Base-by-base conservation (phyloP, 2,797 vertebrate species). In the Poeciliopsis gracilis region DNA sequence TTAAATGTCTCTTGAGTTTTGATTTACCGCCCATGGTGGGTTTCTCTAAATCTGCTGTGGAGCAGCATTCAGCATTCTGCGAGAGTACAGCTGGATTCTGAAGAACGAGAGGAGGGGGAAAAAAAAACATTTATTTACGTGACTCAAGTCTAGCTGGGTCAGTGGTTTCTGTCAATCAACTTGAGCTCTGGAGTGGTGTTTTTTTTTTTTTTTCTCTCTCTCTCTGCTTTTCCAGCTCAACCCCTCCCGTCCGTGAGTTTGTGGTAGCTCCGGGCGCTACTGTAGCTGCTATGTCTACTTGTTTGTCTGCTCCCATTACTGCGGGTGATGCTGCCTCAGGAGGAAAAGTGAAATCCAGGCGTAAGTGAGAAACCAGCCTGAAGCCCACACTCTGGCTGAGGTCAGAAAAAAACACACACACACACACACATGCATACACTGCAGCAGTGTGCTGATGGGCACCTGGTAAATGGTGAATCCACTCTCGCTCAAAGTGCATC, bases 281-380 rank as follows among this genome's bases (percentile, higher is more conserved):
- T 87, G 76, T 80, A 77, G 91, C 87, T 77, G 66, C 85, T 89
- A 75, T 87, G 89, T 91, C 84, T 89, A 88, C 90, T 90, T 93
- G 91, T 94, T 92, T 93, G 89, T 92, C 92, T 89, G 61, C 87
- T 90, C 76, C 87, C 84, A 84, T 93, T 91, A 92, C 89, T 87
- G 86, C 84, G 88, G 91, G 81, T 89, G 87, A 90, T 90, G 84
- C 86, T 85, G 87, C 91, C 91, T 88, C 76, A 41, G 83, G 90
- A 90, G 86, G 47, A 82, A 51, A 87, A 88, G 87, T 85, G 86
- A 90, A 87, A 90, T 87, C 84, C 86, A 81, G 86, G 85, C 81
- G 87, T 91, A 82, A 91, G 82, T 69, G 76, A 87, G 82, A 85
- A 89, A 82, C 78, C 89, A 79, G 89, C 89, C 90, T 53, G 80